Percentiles rank a stretch among this genome's conserved stretches.
These are phyloP conservation scores for Hartigia nigra DNA, from an alignment of 2,888 invertebrate species.

Conservation along the genomic window DNA sequence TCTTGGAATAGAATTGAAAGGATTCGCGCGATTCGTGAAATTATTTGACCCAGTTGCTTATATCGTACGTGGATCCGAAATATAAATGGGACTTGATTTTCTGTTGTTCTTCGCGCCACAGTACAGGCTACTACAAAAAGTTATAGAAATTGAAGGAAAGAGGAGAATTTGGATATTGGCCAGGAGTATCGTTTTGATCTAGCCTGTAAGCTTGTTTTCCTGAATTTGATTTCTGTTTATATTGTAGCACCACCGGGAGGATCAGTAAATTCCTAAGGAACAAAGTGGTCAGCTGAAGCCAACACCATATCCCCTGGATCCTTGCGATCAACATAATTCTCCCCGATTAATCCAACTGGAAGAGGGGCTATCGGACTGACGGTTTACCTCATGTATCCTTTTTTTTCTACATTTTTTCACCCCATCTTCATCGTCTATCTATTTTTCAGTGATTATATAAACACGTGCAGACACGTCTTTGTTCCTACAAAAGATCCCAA, in stretches of 20 bases:
- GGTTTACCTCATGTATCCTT: neutral
- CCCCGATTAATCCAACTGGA: neutral
- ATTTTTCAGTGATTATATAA: neutral
- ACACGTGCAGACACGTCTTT: neutral
- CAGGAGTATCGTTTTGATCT: neutral
- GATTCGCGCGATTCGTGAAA: neutral
- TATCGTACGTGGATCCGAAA: neutral
- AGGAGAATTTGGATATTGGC: neutral
- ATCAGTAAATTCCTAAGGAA: constrained; percentile 14
- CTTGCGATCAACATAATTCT: constrained; percentile 19
- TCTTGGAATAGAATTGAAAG: neutral
- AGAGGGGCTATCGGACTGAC: neutral
- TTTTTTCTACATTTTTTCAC: neutral
- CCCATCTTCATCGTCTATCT: neutral
- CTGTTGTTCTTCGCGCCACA: neutral
- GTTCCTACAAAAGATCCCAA: neutral
- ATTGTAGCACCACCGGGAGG: neutral
- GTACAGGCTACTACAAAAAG: neutral
- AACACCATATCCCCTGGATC: neutral
- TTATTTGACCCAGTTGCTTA: neutral
- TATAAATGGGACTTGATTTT: neutral
- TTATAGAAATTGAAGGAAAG: neutral
- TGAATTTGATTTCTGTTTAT: constrained; percentile 14
- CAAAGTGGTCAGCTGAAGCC: constrained; percentile 22
- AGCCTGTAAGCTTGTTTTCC: constrained; percentile 24